phyloP scores from a whole-genome alignment of 2,888 invertebrate species.

The Aleiodes testaceus region DNA sequence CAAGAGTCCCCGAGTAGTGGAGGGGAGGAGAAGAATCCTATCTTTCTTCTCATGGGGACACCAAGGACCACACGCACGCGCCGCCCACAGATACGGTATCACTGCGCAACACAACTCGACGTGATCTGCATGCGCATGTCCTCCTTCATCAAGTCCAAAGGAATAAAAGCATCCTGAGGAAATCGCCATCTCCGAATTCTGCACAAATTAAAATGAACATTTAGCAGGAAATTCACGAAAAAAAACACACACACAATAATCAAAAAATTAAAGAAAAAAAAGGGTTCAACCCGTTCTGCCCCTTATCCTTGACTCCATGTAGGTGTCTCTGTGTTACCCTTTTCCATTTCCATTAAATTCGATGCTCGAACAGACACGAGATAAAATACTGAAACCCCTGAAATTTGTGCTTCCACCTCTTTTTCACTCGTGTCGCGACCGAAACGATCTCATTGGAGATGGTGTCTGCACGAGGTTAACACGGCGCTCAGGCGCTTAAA shows the following conservation, averaged over 20 bases:
- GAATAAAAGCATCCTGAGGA: slow-evolving; percentile 35
- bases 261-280: slow-evolving; percentile 9
- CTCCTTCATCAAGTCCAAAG: slow-evolving; percentile 58
- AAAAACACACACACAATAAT: no score
- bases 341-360: slow-evolving; percentile 23
- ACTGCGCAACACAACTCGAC: slow-evolving; percentile 69
- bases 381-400: slow-evolving; percentile 36
- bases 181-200: no score
- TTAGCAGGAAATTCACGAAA: no score
- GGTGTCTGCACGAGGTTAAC: slow-evolving; percentile 36
- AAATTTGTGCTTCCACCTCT: slow-evolving; percentile 29
- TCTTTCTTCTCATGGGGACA: slow-evolving; percentile 58
- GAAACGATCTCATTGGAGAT: slow-evolving; percentile 40
- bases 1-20: slow-evolving; percentile 47
- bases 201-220: no score
- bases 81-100: slow-evolving; percentile 73
- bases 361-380: slow-evolving; percentile 41
- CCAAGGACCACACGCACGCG: slow-evolving; percentile 72
- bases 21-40: slow-evolving; percentile 52
- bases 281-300: no score
- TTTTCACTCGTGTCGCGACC: slow-evolving; percentile 41
- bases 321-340: slow-evolving; percentile 32
- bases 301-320: no score
- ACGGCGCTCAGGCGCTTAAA: slow-evolving; percentile 30
- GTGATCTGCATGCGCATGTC: slow-evolving; percentile 73